Evolutionary conservation across 2,797 vertebrate genomes (phyloP), one percentile per base, ranked within the genome.

Genomic region (Rachycentron canadum): DNA sequence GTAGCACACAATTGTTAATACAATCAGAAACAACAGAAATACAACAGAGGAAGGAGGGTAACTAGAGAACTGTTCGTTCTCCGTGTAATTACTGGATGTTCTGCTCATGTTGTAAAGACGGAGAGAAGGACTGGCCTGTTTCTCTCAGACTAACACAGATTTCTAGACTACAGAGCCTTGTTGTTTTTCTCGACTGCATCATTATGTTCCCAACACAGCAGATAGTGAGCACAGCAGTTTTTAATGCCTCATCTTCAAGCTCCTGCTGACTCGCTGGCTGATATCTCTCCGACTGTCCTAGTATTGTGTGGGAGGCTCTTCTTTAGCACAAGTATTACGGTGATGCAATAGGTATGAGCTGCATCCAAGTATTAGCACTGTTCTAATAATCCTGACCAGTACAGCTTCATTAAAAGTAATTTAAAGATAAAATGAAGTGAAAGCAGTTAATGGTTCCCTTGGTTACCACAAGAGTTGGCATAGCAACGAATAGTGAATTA

Each of bases 181-280:
- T 62, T 82, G 26, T 69, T 56, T 77, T 75, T 40, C 66, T 76
- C 67, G 50, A 32, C 78, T 71, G 66, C 75, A 84, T 89, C 82
- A 85, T 93, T 86, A 86, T 87, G 83, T 82, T 80, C 17, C 45
- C 81, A 69, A 67, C 81, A 70, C 77, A 78, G 76, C 75, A 64
- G 66, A 76, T 67, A 83, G 76, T 82, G 75, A 86, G 74, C 83
- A 41, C 80, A 87, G 75, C 86, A 79, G 78, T 88, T 88, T 83
- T 64, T 80, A 84, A 88, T 86, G 84, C 82, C 73, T 79, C 52
- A 3, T 59, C 68, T 86, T 82, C 12, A 34, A 71, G 69, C 83
- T 84, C 85, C 84, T 82, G 81, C 88, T 85, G 83, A 82, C 83
- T 86, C 40, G 47, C 71, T 84, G 81, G 79, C 79, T 84, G 79